Evolutionary conservation across 2,888 invertebrate genomes (phyloP).

Genomic region (Uropetala carovei): DNA sequence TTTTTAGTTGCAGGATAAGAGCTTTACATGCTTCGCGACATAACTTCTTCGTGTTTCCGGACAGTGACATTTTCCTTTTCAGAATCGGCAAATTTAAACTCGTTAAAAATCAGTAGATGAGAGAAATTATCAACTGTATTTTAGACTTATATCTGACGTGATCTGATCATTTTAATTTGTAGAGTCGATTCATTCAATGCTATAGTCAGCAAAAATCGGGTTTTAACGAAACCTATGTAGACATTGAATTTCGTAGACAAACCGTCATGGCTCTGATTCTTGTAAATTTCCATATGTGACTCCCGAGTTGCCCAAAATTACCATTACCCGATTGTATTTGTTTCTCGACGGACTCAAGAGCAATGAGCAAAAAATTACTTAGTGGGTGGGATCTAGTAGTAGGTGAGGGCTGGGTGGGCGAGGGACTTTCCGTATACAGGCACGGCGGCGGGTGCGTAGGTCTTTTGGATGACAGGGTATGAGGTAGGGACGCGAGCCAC

Average conservation of each 20-base stretch:
- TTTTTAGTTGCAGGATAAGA: background rate
- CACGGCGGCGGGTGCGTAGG: conserved; percentile 20
- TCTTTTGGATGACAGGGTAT: conserved; percentile 72
- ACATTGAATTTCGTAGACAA: background rate
- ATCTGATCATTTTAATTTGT: too few relatives aligned
- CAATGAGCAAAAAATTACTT: conserved; percentile 38
- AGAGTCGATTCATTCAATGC: too few relatives aligned
- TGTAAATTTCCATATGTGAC: conserved; percentile 32
- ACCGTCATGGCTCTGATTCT: conserved; percentile 24
- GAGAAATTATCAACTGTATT: too few relatives aligned
- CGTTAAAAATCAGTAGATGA: too few relatives aligned
- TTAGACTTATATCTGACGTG: too few relatives aligned
- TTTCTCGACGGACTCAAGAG: conserved; percentile 28
- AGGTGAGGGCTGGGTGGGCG: conserved; percentile 71
- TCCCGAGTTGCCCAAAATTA: background rate
- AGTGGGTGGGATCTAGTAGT: conserved; percentile 2
- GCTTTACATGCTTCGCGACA: too few relatives aligned
- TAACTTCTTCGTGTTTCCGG: background rate
- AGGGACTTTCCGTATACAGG: conserved; percentile 71
- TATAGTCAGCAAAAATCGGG: background rate
- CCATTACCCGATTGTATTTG: background rate
- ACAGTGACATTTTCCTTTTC: background rate
- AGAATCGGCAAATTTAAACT: background rate
- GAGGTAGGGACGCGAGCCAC: conserved; percentile 75
- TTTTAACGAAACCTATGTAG: background rate